Conservation (phyloP, 1,140 invertebrate genomes). For the Magallana angulata region DNA sequence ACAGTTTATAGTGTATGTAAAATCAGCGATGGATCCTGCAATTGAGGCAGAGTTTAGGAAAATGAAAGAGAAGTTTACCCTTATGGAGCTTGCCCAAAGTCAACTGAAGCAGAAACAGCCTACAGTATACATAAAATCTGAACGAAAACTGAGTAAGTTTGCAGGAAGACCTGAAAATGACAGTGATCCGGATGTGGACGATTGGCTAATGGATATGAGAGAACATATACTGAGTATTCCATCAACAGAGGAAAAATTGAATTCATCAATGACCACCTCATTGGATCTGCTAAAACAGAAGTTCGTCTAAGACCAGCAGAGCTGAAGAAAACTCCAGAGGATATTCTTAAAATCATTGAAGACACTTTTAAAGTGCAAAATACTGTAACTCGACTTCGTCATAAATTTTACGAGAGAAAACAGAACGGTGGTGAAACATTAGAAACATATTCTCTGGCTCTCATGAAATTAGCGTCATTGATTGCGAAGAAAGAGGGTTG, state of each 20-base stretch:
- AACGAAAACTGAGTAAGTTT: no score
- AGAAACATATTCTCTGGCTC: conserved; percentile 14
- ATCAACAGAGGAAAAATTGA: conserved; percentile 19
- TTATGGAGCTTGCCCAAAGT: no score
- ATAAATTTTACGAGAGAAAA: conserved; percentile 23
- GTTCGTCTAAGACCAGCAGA: not conserved
- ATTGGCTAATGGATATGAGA: conserved; percentile 3
- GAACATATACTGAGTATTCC: conserved; percentile 14
- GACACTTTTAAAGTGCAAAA: conserved; percentile 24
- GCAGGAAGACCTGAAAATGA: not conserved
- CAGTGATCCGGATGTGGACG: conserved; percentile 23
- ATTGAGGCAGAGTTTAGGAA: no score
- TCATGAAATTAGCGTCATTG: not conserved
- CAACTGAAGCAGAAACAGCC: no score
- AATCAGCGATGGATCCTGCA: no score
- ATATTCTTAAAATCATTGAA: conserved; percentile 28
- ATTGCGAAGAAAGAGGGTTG: not conserved
- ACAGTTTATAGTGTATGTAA: no score
- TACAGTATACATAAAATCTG: no score
- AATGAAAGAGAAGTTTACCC: no score
- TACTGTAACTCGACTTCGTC: conserved; percentile 7
- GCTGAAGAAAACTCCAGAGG: conserved; percentile 16
- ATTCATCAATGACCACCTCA: conserved; percentile 25
- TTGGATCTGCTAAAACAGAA: conserved; percentile 34
- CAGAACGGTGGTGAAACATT: conserved; percentile 1